Base-by-base conservation (phyloP, 2,888 invertebrate genomes). In the Patella pellucida region DNA sequence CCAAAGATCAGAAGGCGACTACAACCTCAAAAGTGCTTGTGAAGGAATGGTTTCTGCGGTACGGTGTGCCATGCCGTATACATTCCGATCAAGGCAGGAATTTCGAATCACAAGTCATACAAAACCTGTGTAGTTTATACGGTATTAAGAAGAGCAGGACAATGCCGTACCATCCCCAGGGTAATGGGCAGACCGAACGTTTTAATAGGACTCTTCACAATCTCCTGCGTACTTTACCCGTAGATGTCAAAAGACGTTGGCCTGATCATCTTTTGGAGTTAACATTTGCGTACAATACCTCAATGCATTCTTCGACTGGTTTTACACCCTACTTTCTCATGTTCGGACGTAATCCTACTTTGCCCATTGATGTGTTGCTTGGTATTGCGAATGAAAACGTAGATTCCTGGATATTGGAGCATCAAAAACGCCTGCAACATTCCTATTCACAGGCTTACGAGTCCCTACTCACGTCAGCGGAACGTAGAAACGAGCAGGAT, bases 1-100 rank as follows among this genome's bases (percentile, higher is more conserved):
- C 79, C 16, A 73, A 71, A 50, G 71, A 81, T 67, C 81, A 81
- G 72, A 78, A 68, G 1, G 81, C 78, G 23, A 23, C 50, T 68
- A 79, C 79, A 15, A 72, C 56, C 16, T 3, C 56, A 5, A 56
- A 56, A 56, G 56, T 19, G 19, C 19, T 56, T n/a, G 56, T 56
- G 56, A 56, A 56, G 19, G 56, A 56, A 56, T 56, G 56, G 56
- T 56, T 56, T 56, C n/a, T 56, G 19, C 56, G 56, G 7, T 56
- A 56, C 19, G 56, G 56, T n/a, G 56, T 56, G 56, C 56, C 56
- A 15, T 19, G 56, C 16, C 16, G 56, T 16, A 56, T 56, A n/a
- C 56, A 56, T 16, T 56, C 14, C 16, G 56, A 56, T 14, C 56
- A 56, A 19, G 56, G 56, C 19, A 56, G 56, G 56, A 56, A 56